A percentile compares a stretch with the other conserved stretches of the same genome.
Conservation (phyloP, 2,888 invertebrate species). For the Protonemura montana region DNA sequence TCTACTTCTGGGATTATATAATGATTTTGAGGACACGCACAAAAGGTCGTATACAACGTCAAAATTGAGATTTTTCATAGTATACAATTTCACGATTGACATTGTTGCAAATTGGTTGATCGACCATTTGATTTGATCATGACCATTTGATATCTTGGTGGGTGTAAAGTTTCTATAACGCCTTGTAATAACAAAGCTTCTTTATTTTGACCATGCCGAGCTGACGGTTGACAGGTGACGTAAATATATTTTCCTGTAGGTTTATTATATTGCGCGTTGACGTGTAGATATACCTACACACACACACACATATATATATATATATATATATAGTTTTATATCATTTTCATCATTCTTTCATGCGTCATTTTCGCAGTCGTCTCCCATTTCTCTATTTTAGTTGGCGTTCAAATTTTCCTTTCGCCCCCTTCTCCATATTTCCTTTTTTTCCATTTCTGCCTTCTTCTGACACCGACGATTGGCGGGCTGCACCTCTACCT, state of each 20-base stretch:
- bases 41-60: too few species aligned
- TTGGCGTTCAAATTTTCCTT: neutral
- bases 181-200: neutral
- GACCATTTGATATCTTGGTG: too few species aligned
- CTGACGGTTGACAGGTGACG: neutral
- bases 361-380: neutral
- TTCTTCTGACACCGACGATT: too few species aligned
- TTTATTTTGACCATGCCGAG: neutral
- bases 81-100: too few species aligned
- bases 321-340: conserved; percentile 18
- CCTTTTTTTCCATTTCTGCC: neutral
- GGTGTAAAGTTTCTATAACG: neutral
- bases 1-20: too few species aligned
- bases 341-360: neutral
- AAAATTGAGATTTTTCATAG: too few species aligned
- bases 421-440: neutral
- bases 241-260: neutral
- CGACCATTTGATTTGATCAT: too few species aligned
- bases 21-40: too few species aligned
- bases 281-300: neutral
- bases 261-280: neutral
- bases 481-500: too few species aligned
- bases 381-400: neutral
- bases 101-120: too few species aligned
- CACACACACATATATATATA: too few species aligned